Evolutionary conservation across 2,888 invertebrate species (phyloP), one percentile per base, ranked within the genome.

Genomic region (Neoaliturus tenellus): DNA sequence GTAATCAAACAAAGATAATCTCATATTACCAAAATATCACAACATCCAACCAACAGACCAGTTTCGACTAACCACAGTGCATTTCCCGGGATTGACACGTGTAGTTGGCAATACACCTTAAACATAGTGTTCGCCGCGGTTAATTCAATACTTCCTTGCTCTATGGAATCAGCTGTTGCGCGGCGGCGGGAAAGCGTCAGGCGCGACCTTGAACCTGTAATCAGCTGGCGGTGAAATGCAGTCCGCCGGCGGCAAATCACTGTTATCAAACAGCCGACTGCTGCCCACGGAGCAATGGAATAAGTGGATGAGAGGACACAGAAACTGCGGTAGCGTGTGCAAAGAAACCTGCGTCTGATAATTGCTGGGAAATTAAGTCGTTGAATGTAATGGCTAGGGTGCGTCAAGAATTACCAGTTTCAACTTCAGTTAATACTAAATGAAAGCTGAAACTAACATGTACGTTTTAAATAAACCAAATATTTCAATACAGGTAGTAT

Each of bases 171-270:
- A 44, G 44, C 48, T 3, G 48, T 2, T 23, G 51, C 51, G 23
- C 14, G 14, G 62, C 31, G 62, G 62, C 62, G 62, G 62, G 62
- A 62, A 62, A 62, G 62, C 62, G 12, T 8, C 0, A 23, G 3
- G 23, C 5, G 55, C 62, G 62, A 62, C 62, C 62, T 62, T 62
- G 62, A 23, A 25, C 31, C 62, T 62, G 31, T 62, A 62, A 62
- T 62, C 62, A 62, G 62, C 62, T 62, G 62, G 14, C 62, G 62
- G 62, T 3, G 62, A 62, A 62, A 62, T 62, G 62, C 31, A 62
- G 62, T 62, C 31, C 62, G 3, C 14, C 31, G 62, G 31, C 55
- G 6, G 14, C 48, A 4, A 62, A 62, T 62, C 14, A 62, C 62
- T 62, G 62, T 62, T 31, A 62, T 62, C 62, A 55, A 62, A 62